These are phyloP conservation scores for Merluccius polli DNA, from an alignment of 2,797 vertebrate genomes.

Conservation along the genomic window DNA sequence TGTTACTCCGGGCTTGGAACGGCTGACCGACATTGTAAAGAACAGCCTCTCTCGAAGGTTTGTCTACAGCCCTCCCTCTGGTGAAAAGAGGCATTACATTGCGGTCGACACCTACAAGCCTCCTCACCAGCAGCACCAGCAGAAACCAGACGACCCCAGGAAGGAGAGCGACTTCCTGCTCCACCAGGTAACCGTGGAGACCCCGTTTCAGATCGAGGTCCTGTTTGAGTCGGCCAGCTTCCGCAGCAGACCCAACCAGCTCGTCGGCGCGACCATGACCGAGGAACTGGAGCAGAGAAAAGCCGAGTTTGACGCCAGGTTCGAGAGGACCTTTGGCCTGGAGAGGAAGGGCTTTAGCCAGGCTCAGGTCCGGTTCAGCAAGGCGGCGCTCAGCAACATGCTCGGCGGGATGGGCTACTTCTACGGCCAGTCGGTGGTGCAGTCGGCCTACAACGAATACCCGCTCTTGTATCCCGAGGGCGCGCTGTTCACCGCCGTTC, in stretches of 20 bases:
- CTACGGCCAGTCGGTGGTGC: constrained; percentile 85
- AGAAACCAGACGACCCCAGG: constrained; percentile 50
- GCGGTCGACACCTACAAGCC: constrained; percentile 74
- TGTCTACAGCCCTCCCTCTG: constrained; percentile 72
- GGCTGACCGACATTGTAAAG: constrained; percentile 84
- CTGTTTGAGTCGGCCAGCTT: constrained; percentile 88
- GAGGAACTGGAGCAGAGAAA: constrained; percentile 71
- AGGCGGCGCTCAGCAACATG: constrained; percentile 87
- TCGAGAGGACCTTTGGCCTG: constrained; percentile 81
- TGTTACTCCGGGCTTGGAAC: constrained; percentile 79
- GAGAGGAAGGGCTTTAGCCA: constrained; percentile 68
- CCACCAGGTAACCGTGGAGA: constrained; percentile 87
- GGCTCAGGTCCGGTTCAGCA: constrained; percentile 76
- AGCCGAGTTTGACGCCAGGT: constrained; percentile 74
- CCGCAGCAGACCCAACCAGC: constrained; percentile 61
- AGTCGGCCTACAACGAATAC: constrained; percentile 70
- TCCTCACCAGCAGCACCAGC: constrained; percentile 63
- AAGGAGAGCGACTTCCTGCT: constrained; percentile 79
- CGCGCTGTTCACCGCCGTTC: constrained; percentile 85
- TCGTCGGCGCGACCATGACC: constrained; percentile 72
- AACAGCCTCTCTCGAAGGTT: constrained; percentile 80
- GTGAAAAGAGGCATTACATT: constrained; percentile 79
- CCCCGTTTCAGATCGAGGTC: constrained; percentile 82
- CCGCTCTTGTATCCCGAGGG: constrained; percentile 74
- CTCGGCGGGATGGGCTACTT: constrained; percentile 93